Percentiles rank a stretch among this genome's conserved stretches.
These are phyloP conservation scores for Cheirogaleus medius DNA, from an alignment of 2,113 vertebrate species.

Conservation along the genomic window DNA sequence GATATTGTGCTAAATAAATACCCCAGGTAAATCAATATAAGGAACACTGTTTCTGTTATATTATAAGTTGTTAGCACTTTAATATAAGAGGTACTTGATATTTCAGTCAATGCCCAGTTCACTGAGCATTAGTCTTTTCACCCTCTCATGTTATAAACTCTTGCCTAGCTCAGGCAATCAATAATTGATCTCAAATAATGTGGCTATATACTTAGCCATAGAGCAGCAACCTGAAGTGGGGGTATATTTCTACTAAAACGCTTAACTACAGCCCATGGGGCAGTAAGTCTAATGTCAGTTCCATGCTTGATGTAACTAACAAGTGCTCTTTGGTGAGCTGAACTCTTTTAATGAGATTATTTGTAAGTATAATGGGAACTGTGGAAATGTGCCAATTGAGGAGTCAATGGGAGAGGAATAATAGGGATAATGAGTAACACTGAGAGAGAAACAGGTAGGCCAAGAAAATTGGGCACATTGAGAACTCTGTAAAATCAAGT, in stretches of 20 bases:
- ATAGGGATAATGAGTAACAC: constrained; percentile 16
- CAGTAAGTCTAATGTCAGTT: constrained; percentile 17
- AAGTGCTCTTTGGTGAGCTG: constrained; percentile 54
- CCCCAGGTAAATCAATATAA: background rate
- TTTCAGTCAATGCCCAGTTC: constrained; percentile 48
- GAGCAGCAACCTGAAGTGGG: background rate
- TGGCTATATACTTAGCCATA: background rate
- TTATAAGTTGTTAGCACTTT: constrained; percentile 32
- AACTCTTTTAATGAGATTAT: constrained; percentile 69
- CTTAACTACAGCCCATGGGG: background rate
- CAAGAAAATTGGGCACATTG: background rate
- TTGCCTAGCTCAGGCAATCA: constrained; percentile 21
- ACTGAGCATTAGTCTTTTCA: background rate
- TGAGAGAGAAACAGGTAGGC: background rate
- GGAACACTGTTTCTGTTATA: background rate
- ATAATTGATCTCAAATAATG: constrained; percentile 45
- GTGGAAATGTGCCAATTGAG: constrained; percentile 58
- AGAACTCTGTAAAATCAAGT: constrained; percentile 30
- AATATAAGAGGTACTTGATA: constrained; percentile 54
- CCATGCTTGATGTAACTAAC: constrained; percentile 19
- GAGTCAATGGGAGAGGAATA: constrained; percentile 43
- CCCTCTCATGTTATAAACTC: constrained; percentile 12
- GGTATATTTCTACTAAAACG: background rate
- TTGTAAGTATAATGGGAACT: constrained; percentile 62
- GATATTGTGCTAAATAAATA: background rate